These are phyloP conservation scores for Oceanites oceanicus DNA, from an alignment of 2,113 vertebrate species.

Conservation along the genomic window DNA sequence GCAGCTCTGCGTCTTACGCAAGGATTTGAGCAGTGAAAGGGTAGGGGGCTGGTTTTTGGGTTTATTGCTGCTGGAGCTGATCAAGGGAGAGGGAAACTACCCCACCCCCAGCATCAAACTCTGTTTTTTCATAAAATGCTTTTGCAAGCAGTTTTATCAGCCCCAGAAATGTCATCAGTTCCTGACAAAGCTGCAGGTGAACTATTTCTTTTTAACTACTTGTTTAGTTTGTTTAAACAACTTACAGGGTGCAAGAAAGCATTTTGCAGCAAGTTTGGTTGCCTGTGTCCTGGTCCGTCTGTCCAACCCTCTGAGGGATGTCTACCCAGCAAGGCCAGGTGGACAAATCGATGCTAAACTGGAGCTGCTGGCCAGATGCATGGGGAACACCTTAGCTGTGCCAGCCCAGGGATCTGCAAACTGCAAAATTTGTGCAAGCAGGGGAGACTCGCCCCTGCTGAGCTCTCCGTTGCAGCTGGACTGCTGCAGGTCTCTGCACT, in stretches of 20 bases:
- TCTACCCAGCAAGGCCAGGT: not conserved
- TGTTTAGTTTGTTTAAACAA: not conserved
- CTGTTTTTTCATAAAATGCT: not conserved
- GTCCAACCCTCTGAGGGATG: accelerated
- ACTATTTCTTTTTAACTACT: not conserved
- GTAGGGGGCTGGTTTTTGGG: not conserved
- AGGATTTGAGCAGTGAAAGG: not conserved
- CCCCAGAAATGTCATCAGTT: not conserved
- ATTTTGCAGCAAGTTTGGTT: not conserved
- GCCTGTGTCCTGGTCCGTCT: not conserved
- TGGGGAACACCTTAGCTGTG: not conserved
- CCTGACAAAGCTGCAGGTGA: not conserved
- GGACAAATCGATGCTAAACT: not conserved
- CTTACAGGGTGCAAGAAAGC: not conserved
- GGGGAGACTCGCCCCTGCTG: not conserved
- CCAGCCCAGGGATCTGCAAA: not conserved
- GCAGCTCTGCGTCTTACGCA: not conserved
- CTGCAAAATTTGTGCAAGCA: not conserved
- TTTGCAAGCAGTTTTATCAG: not conserved
- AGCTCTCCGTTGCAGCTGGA: not conserved
- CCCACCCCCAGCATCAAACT: not conserved
- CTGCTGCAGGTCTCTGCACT: not conserved
- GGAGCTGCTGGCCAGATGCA: not conserved
- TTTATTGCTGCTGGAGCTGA: not conserved
- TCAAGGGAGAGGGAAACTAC: not conserved